A percentile compares a stretch with the other conserved stretches of the same genome.
Evolutionary conservation across 2,888 invertebrate species (phyloP).

Genomic region (Carterocephalus palaemon): DNA sequence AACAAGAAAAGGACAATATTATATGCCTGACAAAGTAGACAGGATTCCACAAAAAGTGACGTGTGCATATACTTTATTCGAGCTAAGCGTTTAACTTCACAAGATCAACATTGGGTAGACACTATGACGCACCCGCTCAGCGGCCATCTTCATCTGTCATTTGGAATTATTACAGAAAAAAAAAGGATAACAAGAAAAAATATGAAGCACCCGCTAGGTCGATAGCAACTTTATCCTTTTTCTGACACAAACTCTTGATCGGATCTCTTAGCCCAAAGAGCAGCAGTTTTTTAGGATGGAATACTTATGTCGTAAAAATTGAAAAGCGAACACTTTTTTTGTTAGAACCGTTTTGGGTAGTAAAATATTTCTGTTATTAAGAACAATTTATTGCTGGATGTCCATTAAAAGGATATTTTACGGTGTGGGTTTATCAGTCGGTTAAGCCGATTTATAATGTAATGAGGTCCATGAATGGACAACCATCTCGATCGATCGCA

Average conservation of each 20-base stretch:
- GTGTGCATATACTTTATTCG: conserved; percentile 36
- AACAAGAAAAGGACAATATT: conserved; percentile 26
- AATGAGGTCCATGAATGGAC: conserved; percentile 49
- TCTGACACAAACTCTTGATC: conserved; percentile 71
- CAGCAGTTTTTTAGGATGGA: conserved; percentile 55
- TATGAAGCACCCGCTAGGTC: conserved; percentile 60
- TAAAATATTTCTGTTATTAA: conserved; percentile 74
- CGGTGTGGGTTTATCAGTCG: conserved; percentile 60
- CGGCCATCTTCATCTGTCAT: conserved; percentile 72
- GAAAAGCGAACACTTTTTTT: conserved; percentile 66
- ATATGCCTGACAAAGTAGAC: conserved; percentile 27
- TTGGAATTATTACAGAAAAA: conserved; percentile 60
- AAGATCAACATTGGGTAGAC: conserved; percentile 40
- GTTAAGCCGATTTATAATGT: conserved; percentile 47
- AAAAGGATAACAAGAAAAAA: conserved; percentile 44
- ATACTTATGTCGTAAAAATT: conserved; percentile 66
- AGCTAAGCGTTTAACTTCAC: conserved; percentile 37
- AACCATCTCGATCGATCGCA: too few species aligned
- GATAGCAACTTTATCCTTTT: conserved; percentile 68
- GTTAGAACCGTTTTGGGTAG: conserved; percentile 50
- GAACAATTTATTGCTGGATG: conserved; percentile 64
- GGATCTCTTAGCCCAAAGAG: conserved; percentile 62
- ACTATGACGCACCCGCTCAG: conserved; percentile 50
- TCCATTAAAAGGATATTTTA: conserved; percentile 70
- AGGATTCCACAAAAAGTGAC: conserved; percentile 25